phyloP scores from a whole-genome alignment of 2,797 vertebrate genomes.

The Microchirus variegatus region DNA sequence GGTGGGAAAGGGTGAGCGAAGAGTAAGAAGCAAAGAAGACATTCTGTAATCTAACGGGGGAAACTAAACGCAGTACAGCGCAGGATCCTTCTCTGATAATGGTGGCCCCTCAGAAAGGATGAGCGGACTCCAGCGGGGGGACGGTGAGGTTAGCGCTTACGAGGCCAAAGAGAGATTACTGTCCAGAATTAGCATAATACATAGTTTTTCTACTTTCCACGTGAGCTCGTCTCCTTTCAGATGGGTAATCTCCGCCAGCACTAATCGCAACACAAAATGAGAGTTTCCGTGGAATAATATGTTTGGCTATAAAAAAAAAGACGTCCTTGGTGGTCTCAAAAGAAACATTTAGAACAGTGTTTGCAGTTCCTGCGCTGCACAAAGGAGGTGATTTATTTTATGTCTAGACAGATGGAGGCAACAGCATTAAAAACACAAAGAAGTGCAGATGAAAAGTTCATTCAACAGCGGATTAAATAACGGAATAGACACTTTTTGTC shows the following conservation, averaged over 20 bases:
- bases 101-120: constrained; percentile 15
- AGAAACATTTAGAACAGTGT: constrained; percentile 25
- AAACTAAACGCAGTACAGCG: constrained; percentile 59
- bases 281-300: constrained; percentile 8
- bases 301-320: constrained; percentile 29
- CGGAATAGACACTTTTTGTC: too few relatives aligned
- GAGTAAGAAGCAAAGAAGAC: constrained; percentile 29
- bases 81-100: constrained; percentile 41
- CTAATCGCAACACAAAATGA: constrained; percentile 38
- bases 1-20: constrained; percentile 26
- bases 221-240: constrained; percentile 28
- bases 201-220: constrained; percentile 7
- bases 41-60: constrained; percentile 51
- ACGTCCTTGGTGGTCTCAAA: constrained; percentile 27
- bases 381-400: too few relatives aligned
- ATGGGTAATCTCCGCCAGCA: constrained; percentile 16
- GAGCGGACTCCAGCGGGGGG: constrained; percentile 13
- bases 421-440: too few relatives aligned
- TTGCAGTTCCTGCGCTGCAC: too few relatives aligned
- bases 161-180: constrained; percentile 30
- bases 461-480: too few relatives aligned
- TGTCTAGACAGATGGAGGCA: too few relatives aligned
- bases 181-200: constrained; percentile 44
- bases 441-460: too few relatives aligned
- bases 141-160: constrained; percentile 21